Evolutionary conservation across 2,113 vertebrate genomes (phyloP).

Genomic region (Struthidea cinerea): DNA sequence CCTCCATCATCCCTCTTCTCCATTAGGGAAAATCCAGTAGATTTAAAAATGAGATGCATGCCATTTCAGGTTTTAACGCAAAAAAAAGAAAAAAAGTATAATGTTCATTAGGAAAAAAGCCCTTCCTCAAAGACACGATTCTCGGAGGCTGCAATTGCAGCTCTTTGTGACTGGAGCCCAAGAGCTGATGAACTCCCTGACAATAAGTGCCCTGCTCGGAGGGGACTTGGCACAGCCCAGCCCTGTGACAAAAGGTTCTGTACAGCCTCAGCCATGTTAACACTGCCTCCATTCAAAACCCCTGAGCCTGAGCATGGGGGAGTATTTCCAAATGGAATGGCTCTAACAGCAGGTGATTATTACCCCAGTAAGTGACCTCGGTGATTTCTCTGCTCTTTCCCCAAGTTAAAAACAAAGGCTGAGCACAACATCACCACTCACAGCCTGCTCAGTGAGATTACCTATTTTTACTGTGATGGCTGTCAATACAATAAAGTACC

Average conservation of each 20-base stretch:
- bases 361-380: not conserved
- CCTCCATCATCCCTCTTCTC: not conserved
- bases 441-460: not conserved
- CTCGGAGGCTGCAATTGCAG: not conserved
- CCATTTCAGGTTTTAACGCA: not conserved
- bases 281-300: not conserved
- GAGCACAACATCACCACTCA: not conserved
- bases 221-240: not conserved
- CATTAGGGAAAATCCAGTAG: conserved; percentile 2
- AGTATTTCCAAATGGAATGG: not conserved
- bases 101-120: not conserved
- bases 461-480: not conserved
- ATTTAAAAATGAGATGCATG: not conserved
- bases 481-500: not conserved
- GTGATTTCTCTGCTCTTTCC: not conserved
- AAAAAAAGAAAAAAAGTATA: not conserved
- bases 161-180: not conserved
- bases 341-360: not conserved
- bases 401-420: not conserved
- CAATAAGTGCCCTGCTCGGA: not conserved
- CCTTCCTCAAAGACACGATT: not conserved
- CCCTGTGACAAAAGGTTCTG: not conserved
- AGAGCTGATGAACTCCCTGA: not conserved
- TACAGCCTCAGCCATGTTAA: not conserved
- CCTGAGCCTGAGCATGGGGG: not conserved